Percentiles rank a stretch among this genome's conserved stretches.
These are phyloP conservation scores for Ormyrus thymus DNA, from an alignment of 2,888 invertebrate species.

Conservation along the genomic window DNA sequence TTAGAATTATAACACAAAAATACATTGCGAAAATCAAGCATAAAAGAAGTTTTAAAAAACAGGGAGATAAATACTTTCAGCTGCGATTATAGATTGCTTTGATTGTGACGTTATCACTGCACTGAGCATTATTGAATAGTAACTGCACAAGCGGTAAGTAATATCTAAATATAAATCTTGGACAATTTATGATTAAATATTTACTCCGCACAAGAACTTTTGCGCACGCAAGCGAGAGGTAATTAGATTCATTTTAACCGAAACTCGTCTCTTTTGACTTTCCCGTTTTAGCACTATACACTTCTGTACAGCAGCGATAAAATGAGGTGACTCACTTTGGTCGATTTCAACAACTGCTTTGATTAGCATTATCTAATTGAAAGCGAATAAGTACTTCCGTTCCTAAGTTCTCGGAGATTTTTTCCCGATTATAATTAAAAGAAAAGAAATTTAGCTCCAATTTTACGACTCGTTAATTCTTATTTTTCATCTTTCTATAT, in stretches of 20 bases:
- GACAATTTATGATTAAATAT: no score
- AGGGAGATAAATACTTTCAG: no score
- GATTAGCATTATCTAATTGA: conserved; percentile 51
- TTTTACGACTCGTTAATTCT: conserved; percentile 37
- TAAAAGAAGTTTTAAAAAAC: no score
- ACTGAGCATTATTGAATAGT: no score
- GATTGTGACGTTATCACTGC: no score
- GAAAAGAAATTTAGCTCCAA: conserved; percentile 18
- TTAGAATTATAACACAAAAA: no score
- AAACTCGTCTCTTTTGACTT: conserved; percentile 37
- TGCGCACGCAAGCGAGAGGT: neutral
- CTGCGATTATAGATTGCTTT: no score
- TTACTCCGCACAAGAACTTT: no score
- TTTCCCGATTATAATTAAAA: conserved; percentile 28
- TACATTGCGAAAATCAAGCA: no score
- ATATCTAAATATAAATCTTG: no score
- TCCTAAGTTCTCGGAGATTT: conserved; percentile 10
- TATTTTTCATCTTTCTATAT: neutral
- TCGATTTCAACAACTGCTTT: conserved; percentile 44
- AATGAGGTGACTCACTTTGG: conserved; percentile 34
- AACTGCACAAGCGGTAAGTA: no score
- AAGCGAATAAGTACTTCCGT: conserved; percentile 42
- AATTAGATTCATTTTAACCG: neutral
- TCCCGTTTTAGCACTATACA: conserved; percentile 28
- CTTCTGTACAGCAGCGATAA: conserved; percentile 22